Evolutionary conservation across 2,113 vertebrate species (phyloP).

Genomic region (Triplophysa rosa): DNA sequence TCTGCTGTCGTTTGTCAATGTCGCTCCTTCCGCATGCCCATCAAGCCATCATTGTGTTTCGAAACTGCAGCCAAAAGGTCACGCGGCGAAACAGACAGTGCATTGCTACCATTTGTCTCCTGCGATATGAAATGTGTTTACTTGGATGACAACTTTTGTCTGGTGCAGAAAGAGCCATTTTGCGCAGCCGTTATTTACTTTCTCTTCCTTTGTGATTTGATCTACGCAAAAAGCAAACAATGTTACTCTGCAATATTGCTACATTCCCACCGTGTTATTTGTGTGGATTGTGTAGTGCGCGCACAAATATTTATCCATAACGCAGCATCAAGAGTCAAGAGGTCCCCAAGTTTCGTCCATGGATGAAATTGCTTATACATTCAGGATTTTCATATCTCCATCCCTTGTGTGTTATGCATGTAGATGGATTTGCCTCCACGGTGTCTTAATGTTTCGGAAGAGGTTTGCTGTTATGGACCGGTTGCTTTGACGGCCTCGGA

Average conservation of each 20-base stretch:
- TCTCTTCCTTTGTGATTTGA: slow-evolving; percentile 44
- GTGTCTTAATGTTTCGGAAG: slow-evolving; percentile 13
- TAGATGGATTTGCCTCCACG: slow-evolving; percentile 46
- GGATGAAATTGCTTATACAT: slow-evolving; percentile 64
- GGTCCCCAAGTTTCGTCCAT: slow-evolving; percentile 50
- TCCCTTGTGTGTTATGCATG: slow-evolving; percentile 43
- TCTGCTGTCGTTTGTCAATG: slow-evolving; percentile 68
- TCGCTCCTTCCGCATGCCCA: slow-evolving; percentile 48
- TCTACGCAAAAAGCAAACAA: slow-evolving; percentile 26
- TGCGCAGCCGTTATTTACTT: slow-evolving; percentile 47
- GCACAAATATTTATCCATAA: slow-evolving; percentile 37
- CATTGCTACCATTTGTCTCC: slow-evolving; percentile 43
- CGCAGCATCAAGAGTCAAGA: slow-evolving; percentile 41
- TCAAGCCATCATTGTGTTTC: slow-evolving; percentile 52
- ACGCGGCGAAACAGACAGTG: slow-evolving; percentile 49
- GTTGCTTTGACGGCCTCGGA: not conserved
- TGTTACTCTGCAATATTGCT: slow-evolving; percentile 28
- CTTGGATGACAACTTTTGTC: slow-evolving; percentile 51
- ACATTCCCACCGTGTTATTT: slow-evolving; percentile 28
- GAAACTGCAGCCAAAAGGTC: slow-evolving; percentile 63
- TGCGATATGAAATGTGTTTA: slow-evolving; percentile 53
- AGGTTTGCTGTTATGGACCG: not conserved
- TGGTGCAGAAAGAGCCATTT: slow-evolving; percentile 35
- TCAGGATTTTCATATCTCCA: slow-evolving; percentile 53
- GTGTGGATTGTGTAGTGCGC: slow-evolving; percentile 32